Evolutionary conservation across 2,888 invertebrate species (phyloP).

Genomic region (Scaptomyza tumidula): DNA sequence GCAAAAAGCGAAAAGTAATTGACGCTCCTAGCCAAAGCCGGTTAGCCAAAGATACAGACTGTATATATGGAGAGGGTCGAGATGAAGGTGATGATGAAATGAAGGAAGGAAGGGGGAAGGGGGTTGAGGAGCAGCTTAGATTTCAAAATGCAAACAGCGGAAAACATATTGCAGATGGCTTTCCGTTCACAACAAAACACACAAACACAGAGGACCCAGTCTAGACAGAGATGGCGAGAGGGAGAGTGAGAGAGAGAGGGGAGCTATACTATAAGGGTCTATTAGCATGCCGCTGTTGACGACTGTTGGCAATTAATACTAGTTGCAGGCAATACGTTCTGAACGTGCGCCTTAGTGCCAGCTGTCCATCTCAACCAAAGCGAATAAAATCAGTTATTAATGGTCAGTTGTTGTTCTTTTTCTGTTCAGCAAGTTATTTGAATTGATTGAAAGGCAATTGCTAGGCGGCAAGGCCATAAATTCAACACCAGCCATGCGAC

Average conservation of each 20-base stretch:
- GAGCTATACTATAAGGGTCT: conserved; percentile 50
- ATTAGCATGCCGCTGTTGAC: conserved; percentile 68
- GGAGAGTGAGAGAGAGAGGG: conserved; percentile 7
- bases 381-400: conserved; percentile 73
- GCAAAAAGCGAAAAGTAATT: conserved; percentile 80
- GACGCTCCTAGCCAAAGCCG: conserved; percentile 64
- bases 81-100: too few species aligned
- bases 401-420: conserved; percentile 39
- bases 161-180: conserved; percentile 66
- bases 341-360: conserved; percentile 54
- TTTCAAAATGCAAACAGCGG: conserved; percentile 77
- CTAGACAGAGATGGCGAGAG: neutral
- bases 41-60: conserved; percentile 32
- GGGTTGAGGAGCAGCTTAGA: conserved; percentile 54
- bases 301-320: conserved; percentile 70
- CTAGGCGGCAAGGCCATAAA: conserved; percentile 42
- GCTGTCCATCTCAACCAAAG: conserved; percentile 52
- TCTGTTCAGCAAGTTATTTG: conserved; percentile 63
- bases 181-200: conserved; percentile 37
- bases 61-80: conserved; percentile 7
- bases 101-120: neutral
- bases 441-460: conserved; percentile 72
- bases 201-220: neutral
- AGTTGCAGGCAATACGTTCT: conserved; percentile 10
- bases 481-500: conserved; percentile 27